Conservation (phyloP, 2,888 invertebrate genomes). For the Amorpha juglandis region DNA sequence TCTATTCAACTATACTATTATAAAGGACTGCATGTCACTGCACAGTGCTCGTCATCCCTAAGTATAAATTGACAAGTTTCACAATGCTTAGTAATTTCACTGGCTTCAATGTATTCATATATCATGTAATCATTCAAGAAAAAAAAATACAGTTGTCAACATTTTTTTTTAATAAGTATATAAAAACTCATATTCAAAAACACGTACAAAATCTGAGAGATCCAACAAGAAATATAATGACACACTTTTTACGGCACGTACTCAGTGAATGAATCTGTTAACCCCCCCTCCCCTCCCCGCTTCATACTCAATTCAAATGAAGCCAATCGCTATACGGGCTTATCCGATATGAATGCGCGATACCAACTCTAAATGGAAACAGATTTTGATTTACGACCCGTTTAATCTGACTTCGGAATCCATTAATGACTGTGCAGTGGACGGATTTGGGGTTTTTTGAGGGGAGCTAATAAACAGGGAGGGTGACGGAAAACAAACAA, state of each 20-base stretch:
- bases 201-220: no score
- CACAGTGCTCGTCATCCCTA: no score
- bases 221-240: neutral
- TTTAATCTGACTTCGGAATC: slow-evolving; percentile 45
- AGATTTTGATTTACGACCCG: slow-evolving; percentile 51
- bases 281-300: no score
- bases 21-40: no score
- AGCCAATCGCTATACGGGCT: slow-evolving; percentile 13
- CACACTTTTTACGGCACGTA: neutral
- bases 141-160: no score
- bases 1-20: no score
- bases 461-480: slow-evolving; percentile 6
- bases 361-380: slow-evolving; percentile 41
- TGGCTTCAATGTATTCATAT: no score
- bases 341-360: slow-evolving; percentile 30
- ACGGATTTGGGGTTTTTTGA: slow-evolving; percentile 1
- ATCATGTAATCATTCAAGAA: no score
- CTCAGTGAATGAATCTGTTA: slow-evolving; percentile 12
- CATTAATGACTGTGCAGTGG: slow-evolving; percentile 42
- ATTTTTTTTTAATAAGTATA: no score
- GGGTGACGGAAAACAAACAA: neutral
- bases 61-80: no score
- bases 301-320: slow-evolving; percentile 10
- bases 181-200: neutral
- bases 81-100: no score